Evolutionary conservation across 1,140 invertebrate species (phyloP), one percentile per base, ranked within the genome.

Genomic region (Listronotus oregonensis): DNA sequence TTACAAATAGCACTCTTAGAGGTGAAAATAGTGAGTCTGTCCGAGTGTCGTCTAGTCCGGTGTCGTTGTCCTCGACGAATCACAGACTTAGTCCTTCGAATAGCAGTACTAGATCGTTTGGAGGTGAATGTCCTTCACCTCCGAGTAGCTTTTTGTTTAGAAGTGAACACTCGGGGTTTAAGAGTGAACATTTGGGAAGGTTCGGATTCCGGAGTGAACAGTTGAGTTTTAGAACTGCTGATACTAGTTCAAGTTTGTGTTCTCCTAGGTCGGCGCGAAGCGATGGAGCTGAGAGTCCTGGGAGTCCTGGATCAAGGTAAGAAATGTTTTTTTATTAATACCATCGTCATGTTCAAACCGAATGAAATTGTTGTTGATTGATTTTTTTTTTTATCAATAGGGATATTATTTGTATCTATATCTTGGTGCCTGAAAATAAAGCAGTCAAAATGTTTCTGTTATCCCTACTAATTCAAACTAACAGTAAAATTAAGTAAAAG

Each of bases 1-100:
- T 85, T 43, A 84, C 76, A n/a, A 77, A 77, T 59, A 77, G 71
- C 46, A 77, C 76, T n/a, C 50, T 78, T 52, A 67, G 72, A 51
- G 66, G 68, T 37, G 71, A 69, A 50, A 69, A 59, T 39, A 51
- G 21, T 50, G 58, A 61, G 11, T 40, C 58, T 61, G 47, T 32
- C 8, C 65, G 69, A 54, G 56, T 64, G 27, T 61, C 71, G 14
- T 72, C 71, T 70, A 73, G 72, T 73, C 73, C 72, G 32, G 34
- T 63, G 11, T 49, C 52, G 7, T 49, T 49, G 18, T 52, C 51
- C 7, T 32, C 42, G 18, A 34, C 14, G 40, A 70, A 67, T 61
- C 59, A 70, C 57, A 58, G 71, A 56, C 64, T 74, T 27, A 77
- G 75, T 62, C 74, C 74, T 10, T 75, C 55, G 7, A 64, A 56